Percentiles rank a stretch among this genome's conserved stretches.
Evolutionary conservation across 1,140 invertebrate species (phyloP).

Genomic region (Cydia amplana): DNA sequence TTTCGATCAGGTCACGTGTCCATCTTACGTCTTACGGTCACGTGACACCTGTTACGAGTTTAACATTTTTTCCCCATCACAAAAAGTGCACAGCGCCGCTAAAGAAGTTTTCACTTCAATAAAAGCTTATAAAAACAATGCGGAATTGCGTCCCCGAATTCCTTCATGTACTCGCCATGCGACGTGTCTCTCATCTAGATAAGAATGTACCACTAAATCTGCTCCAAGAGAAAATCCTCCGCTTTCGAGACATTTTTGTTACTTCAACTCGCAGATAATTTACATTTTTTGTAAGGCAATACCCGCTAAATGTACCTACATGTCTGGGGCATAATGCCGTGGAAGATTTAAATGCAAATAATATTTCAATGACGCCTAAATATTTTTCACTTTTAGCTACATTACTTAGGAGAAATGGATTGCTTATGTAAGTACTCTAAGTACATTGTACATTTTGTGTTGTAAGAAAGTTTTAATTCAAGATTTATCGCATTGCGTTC

Average conservation of each 20-base stretch:
- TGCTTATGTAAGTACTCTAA: too few species aligned
- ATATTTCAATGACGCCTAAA: not conserved
- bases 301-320: not conserved
- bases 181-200: constrained; percentile 6
- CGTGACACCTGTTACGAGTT: too few species aligned
- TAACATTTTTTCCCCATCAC: too few species aligned
- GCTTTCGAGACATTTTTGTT: constrained; percentile 11
- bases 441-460: too few species aligned
- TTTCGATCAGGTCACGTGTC: too few species aligned
- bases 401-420: not conserved
- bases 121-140: not conserved
- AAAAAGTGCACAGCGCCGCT: too few species aligned
- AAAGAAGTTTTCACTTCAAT: too few species aligned
- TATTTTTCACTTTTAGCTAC: not conserved
- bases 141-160: not conserved
- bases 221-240: constrained; percentile 7
- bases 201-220: constrained; percentile 1
- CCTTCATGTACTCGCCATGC: not conserved
- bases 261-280: not conserved
- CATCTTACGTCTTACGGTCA: too few species aligned
- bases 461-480: not conserved
- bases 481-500: not conserved
- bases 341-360: constrained; percentile 14
- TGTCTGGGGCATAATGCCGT: not conserved
- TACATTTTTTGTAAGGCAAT: not conserved